Evolutionary conservation across 92 coral and sea anemone species (phyloP), one percentile per base, ranked within the genome.

Genomic region (Zoanthus gigantus): DNA sequence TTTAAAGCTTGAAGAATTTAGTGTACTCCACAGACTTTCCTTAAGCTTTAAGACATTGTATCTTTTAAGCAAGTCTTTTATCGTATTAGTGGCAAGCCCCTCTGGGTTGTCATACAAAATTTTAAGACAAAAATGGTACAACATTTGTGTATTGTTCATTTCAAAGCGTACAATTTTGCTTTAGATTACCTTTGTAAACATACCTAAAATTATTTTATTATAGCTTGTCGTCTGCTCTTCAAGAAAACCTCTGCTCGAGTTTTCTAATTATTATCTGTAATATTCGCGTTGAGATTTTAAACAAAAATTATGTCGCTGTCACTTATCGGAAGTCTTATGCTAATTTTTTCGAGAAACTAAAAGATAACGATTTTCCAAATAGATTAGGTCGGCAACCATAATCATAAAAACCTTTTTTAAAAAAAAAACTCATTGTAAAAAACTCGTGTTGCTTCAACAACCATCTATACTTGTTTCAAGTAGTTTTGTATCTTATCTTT

Each of bases 101-200:
- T 81, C 31, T 46, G 56, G 29, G 54, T 37, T 81, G 85, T 81
- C 60, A 67, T 30, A 11, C 75, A 28, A 48, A 44, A 30, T 42
- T 71, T 50, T 46, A 23, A 80, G 13, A 81, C 76, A 81, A 81
- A 66, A 77, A 44, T 73, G 46, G 28, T 54, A 48, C 61, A 81
- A 23, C 74, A 17, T 66, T 9, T 46, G 17, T 42, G 16, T 23
- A 66, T 81, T 81, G 65, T 81, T 81, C 74, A 46, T 81, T 60
- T 47, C 6, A 37, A 61, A 80, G 74, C 60, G 29, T 44, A 28
- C 65, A 67, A 54, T 46, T 53, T 30, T 81, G 85, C 23, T 34
- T 28, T n/a, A 58, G 56, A 81, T 81, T 81, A 66, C 76, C 52
- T 65, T 16, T 65, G 73, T 68, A 81, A 81, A 66, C 85, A 81